Evolutionary conservation across 92 coral and sea anemone genomes (phyloP).

Genomic region (Galaxea fascicularis): DNA sequence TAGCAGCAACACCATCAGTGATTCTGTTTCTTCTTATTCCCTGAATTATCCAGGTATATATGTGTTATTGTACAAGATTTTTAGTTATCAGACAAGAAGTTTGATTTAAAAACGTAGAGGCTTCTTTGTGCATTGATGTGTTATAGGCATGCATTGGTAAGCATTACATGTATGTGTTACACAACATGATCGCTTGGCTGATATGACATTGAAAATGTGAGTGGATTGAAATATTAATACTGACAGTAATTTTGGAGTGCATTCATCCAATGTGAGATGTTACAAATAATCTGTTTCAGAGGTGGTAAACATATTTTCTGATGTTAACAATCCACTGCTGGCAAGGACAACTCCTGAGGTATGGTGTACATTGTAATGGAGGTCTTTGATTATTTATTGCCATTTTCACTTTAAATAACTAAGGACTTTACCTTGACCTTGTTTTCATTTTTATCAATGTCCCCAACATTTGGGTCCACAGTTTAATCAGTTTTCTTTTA

Average conservation of each 20-base stretch:
- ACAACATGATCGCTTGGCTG: no score
- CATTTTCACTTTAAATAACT: no score
- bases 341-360: neutral
- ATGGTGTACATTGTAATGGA: neutral
- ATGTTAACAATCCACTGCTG: neutral
- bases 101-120: neutral
- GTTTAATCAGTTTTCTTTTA: no score
- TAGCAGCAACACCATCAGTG: neutral
- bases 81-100: neutral
- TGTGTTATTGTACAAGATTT: no score
- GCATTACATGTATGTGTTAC: no score
- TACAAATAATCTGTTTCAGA: neutral
- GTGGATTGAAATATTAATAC: neutral
- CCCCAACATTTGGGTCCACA: no score
- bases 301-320: conserved; percentile 30
- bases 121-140: neutral
- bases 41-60: conserved; percentile 27
- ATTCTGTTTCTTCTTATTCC: neutral
- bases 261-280: neutral
- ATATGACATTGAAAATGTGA: no score
- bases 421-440: no score
- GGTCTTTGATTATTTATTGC: no score
- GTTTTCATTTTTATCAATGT: no score
- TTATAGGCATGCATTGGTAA: no score
- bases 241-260: neutral